Percentiles rank a stretch among this genome's conserved stretches.
phyloP scores from a whole-genome alignment of 2,113 vertebrate species.

The Erpornis zantholeuca region DNA sequence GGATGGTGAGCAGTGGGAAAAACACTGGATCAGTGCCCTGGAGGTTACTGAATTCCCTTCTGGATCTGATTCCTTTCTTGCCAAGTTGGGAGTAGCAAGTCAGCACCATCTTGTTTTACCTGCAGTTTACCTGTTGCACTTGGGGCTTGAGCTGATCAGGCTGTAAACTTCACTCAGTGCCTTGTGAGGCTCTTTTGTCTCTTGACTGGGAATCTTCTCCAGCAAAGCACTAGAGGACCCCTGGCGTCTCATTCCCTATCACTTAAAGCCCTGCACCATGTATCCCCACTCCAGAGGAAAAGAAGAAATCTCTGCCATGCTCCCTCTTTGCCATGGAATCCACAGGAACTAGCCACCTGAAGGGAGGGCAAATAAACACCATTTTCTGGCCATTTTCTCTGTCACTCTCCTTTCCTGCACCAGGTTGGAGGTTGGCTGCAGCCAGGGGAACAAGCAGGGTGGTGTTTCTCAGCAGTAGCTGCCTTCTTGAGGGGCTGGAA shows the following conservation, averaged over 20 bases:
- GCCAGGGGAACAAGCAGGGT: background rate
- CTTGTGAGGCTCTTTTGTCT: background rate
- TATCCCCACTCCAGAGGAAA: background rate
- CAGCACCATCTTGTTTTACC: background rate
- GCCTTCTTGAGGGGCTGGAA: background rate
- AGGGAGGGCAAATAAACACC: background rate
- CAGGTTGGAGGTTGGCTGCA: background rate
- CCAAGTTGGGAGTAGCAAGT: background rate
- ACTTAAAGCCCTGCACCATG: background rate
- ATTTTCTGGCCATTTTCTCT: background rate
- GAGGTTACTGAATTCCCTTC: background rate
- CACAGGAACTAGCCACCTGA: background rate
- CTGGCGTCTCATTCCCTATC: rapidly evolving
- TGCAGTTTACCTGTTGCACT: background rate
- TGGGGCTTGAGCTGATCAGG: background rate
- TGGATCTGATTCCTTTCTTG: background rate
- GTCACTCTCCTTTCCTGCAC: background rate
- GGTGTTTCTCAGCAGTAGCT: background rate
- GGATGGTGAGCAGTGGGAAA: background rate
- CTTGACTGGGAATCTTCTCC: background rate
- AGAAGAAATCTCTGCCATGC: background rate
- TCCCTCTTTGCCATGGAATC: background rate
- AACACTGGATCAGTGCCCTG: background rate
- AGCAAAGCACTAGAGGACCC: background rate
- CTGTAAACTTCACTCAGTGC: background rate